Base-by-base conservation (phyloP, 2,113 vertebrate species). In the Alaudala cheleensis region DNA sequence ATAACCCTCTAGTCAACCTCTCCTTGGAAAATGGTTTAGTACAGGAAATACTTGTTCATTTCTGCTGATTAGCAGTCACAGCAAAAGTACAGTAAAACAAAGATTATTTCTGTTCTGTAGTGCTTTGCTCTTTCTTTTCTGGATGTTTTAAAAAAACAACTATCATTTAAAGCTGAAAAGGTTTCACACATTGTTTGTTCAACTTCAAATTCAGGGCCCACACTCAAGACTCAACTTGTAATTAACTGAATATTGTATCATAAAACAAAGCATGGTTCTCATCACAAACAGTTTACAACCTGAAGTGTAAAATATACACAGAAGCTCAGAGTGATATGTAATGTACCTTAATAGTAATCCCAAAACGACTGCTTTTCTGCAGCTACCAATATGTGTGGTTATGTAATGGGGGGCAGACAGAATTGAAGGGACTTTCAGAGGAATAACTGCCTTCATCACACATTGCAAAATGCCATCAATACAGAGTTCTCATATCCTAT, bases 1-100 rank as follows among this genome's bases (percentile, higher is more conserved):
- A 0, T 10, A 62, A 76, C 0, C 0, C 2, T 8, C 13, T 72
- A 37, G 39, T n/a, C 21, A 93, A 33, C 2, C 10, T 54, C 20
- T 50, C 19, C 16, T 79, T 67, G 21, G 39, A 88, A 81, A 49
- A 22, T 31, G 4, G 18, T 39, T 86, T 88, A 53, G 20, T 69
- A 44, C 18, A 47, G 40, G 6, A 73, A 65, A 86, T 21, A 53
- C 8, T 56, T 23, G 11, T 23, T 78, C 3, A 31, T 24, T 74
- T 81, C 29, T 60, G 16, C 56, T 29, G 8, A 60, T 70, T 39
- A 65, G 28, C 37, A 64, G 16, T 33, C 21, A n/a, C 3, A 20
- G 28, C 13, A 51, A 21, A 93, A 61, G 13, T 57, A 73, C 10
- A 73, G 23, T 12, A n/a, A 77, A 39, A 74, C 9, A 11, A 57